Evolutionary conservation across 1,140 invertebrate genomes (phyloP).

Genomic region (Teleopsis dalmanni): DNA sequence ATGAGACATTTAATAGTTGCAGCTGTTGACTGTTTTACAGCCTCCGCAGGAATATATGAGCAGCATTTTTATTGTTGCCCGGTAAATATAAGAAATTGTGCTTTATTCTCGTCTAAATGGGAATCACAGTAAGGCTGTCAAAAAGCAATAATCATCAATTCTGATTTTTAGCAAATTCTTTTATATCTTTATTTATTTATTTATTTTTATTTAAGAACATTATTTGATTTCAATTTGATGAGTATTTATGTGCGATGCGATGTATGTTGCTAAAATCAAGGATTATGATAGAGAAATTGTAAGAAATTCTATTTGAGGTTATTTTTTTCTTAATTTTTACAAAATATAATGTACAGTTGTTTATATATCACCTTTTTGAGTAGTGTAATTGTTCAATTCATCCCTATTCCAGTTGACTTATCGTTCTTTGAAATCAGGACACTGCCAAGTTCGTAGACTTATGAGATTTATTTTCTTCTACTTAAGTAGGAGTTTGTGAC

Average conservation of each 20-base stretch:
- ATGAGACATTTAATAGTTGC: constrained; percentile 12
- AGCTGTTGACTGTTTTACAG: constrained; percentile 14
- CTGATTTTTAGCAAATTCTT: constrained; percentile 27
- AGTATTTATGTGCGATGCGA: constrained; percentile 32
- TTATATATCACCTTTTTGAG: no score
- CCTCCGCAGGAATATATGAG: no score
- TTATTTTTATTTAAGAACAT: neutral
- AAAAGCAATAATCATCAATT: constrained; percentile 44
- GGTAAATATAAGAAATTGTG: neutral
- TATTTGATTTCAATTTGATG: constrained; percentile 35
- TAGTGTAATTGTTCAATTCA: no score
- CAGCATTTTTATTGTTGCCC: constrained; percentile 11
- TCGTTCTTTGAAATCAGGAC: no score
- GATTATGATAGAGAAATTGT: neutral
- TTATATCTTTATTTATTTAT: neutral
- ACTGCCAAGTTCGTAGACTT: no score
- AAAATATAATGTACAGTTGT: no score
- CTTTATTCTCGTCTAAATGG: neutral
- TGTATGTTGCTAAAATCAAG: neutral
- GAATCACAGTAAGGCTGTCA: constrained; percentile 25
- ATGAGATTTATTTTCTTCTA: no score
- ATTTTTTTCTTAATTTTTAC: no score
- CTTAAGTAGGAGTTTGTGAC: no score
- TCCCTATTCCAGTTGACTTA: no score
- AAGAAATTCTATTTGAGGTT: no score